Percentiles rank a stretch among this genome's conserved stretches.
Conservation (phyloP, 92 coral and sea anemone species). For the Bergia sp. region DNA sequence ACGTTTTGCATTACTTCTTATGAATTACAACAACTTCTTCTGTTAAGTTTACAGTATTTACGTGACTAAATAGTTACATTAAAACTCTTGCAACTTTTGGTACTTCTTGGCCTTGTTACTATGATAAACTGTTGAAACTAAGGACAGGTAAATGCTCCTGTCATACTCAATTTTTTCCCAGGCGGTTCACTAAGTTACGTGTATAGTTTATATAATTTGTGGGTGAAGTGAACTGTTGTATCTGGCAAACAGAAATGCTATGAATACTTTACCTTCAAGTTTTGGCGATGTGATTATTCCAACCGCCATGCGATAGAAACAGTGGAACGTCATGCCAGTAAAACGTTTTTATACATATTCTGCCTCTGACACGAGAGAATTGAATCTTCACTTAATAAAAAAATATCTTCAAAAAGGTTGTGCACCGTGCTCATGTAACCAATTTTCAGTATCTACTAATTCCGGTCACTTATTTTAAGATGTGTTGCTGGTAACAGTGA, state of each 20-base stretch:
- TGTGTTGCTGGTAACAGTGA: too few species aligned
- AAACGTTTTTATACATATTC: background rate
- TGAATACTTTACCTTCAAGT: too few species aligned
- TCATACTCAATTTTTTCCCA: too few species aligned
- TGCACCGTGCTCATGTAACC: background rate
- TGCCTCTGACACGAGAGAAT: background rate
- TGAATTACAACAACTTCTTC: constrained; percentile 2
- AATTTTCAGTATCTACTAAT: too few species aligned
- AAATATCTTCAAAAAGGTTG: too few species aligned
- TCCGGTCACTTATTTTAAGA: too few species aligned
- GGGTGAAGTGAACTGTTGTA: background rate
- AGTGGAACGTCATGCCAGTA: background rate
- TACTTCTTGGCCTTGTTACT: background rate
- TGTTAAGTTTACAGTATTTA: background rate
- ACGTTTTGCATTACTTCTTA: background rate
- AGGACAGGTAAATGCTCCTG: too few species aligned
- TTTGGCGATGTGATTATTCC: too few species aligned
- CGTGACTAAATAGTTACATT: background rate
- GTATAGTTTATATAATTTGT: too few species aligned
- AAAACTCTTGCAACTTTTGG: background rate
- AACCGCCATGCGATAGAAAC: too few species aligned
- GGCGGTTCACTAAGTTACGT: too few species aligned
- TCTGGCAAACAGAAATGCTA: background rate
- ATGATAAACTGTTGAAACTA: background rate
- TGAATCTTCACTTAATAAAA: background rate